These are phyloP conservation scores for Gibbula magus DNA, from an alignment of 2,888 invertebrate genomes.

Conservation along the genomic window DNA sequence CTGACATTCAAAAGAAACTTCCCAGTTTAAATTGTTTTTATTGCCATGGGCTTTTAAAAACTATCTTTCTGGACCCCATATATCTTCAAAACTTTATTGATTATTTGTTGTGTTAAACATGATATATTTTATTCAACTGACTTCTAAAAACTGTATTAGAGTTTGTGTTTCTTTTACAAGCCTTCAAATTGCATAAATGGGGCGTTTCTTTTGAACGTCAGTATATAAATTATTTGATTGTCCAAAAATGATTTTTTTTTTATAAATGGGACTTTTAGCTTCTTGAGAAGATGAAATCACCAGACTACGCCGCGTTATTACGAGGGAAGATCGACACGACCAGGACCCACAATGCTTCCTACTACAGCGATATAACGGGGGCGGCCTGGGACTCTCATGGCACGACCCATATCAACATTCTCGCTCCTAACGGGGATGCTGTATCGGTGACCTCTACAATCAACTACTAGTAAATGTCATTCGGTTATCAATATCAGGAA, in stretches of 20 bases:
- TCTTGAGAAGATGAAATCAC: constrained; percentile 60
- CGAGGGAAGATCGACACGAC: constrained; percentile 55
- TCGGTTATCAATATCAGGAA: background rate
- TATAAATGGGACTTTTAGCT: constrained; percentile 48
- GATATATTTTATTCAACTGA: no score
- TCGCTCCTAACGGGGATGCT: constrained; percentile 71
- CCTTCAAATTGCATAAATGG: no score
- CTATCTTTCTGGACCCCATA: no score
- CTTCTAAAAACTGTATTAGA: no score
- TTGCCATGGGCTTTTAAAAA: no score
- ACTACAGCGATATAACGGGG: constrained; percentile 58
- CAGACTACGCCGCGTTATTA: constrained; percentile 55
- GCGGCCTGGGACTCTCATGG: constrained; percentile 72
- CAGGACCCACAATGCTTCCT: constrained; percentile 55
- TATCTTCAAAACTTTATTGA: no score
- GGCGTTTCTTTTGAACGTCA: no score
- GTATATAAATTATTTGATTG: no score
- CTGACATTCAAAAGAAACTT: no score
- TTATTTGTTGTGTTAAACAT: no score
- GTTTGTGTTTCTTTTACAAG: no score
- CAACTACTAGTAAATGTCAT: constrained; percentile 65
- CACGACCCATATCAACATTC: constrained; percentile 70
- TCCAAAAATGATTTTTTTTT: background rate
- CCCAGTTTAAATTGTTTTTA: no score
- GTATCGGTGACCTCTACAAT: constrained; percentile 72